Evolutionary conservation across 2,888 invertebrate species (phyloP).

Genomic region (Phytoseiulus persimilis): DNA sequence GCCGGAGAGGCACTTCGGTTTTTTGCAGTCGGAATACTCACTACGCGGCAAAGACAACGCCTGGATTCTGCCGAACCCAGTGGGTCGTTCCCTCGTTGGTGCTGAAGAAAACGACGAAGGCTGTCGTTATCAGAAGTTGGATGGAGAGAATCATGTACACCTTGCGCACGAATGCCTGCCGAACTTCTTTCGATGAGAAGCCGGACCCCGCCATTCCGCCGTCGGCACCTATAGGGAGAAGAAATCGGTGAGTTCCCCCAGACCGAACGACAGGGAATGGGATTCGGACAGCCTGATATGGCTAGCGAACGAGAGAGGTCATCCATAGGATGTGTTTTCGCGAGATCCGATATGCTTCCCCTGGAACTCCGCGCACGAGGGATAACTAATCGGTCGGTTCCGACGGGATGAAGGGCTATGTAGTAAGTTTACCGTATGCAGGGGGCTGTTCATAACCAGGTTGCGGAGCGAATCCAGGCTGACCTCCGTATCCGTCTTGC

Average conservation of each 20-base stretch:
- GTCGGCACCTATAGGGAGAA: background rate
- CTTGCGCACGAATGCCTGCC: conserved; percentile 42
- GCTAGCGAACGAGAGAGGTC: no score
- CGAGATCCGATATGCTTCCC: background rate
- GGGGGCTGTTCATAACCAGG: conserved; percentile 30
- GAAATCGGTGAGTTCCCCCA: background rate
- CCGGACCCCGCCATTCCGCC: background rate
- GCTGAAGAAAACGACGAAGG: conserved; percentile 49
- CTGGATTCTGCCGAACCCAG: conserved; percentile 16
- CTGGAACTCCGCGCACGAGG: no score
- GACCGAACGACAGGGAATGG: background rate
- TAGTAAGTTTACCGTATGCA: conserved; percentile 19
- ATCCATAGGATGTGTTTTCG: background rate
- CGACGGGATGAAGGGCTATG: no score
- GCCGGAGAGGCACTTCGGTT: no score
- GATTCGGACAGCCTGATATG: no score
- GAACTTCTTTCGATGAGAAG: conserved; percentile 20
- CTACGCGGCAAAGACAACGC: background rate
- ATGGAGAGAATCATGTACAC: conserved; percentile 49
- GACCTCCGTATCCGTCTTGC: background rate
- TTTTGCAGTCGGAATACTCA: no score
- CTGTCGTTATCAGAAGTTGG: conserved; percentile 49
- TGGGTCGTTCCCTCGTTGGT: conserved; percentile 47
- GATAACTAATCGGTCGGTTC: no score
- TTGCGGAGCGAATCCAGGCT: conserved; percentile 22